These are phyloP conservation scores for Leucophora obtusa DNA, from an alignment of 2,888 invertebrate genomes.

Conservation along the genomic window DNA sequence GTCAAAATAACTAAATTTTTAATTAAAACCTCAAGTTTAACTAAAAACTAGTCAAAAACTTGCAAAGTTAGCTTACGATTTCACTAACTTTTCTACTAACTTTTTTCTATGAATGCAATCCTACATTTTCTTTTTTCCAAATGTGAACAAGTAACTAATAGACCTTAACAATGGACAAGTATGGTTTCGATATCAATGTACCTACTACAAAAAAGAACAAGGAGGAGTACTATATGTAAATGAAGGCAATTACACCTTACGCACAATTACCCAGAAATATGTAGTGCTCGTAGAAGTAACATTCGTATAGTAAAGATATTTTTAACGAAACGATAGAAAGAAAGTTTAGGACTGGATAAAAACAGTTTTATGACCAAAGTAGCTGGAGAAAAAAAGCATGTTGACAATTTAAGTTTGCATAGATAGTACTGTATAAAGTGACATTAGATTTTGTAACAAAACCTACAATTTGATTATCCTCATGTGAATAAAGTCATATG, in stretches of 20 bases:
- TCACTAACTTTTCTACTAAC: no score
- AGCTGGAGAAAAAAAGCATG: not conserved
- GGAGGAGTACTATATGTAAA: conserved; percentile 43
- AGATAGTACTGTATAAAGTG: not conserved
- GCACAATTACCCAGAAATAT: conserved; percentile 58
- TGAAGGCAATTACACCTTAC: conserved; percentile 64
- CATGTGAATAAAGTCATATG: conserved; percentile 74
- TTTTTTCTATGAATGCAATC: no score
- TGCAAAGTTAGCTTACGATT: no score
- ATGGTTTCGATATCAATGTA: conserved; percentile 41
- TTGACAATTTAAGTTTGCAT: conserved; percentile 21
- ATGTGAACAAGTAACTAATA: conserved; percentile 43
- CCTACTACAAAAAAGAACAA: conserved; percentile 8
- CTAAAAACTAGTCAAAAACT: no score
- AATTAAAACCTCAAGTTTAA: no score
- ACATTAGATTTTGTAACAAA: conserved; percentile 64
- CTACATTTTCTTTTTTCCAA: not conserved
- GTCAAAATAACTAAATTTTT: no score
- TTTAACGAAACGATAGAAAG: conserved; percentile 1
- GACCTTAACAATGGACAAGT: conserved; percentile 15
- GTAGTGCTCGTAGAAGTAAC: conserved; percentile 5
- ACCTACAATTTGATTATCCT: conserved; percentile 75
- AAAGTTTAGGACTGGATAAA: conserved; percentile 21
- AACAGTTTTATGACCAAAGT: conserved; percentile 27
- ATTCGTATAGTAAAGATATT: conserved; percentile 33